Evolutionary conservation across 2,797 vertebrate genomes (phyloP).

Genomic region (Cyclura pinguis): DNA sequence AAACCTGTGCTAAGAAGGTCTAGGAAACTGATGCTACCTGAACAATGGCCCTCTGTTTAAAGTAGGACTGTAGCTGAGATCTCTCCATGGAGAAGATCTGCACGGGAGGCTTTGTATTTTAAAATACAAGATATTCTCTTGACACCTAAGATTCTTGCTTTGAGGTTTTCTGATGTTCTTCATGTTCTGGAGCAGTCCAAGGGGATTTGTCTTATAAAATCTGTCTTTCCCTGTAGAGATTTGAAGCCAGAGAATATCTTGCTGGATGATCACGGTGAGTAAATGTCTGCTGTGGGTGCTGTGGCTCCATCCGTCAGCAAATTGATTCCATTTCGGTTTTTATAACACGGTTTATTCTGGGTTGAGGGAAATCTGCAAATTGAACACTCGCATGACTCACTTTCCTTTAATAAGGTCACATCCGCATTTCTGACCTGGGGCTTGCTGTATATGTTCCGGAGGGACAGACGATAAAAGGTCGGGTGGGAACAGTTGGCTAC

Average conservation of each 20-base stretch:
- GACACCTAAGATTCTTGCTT: not conserved
- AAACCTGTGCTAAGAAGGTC: not conserved
- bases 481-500: constrained; percentile 97
- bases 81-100: not conserved
- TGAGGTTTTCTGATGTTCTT: not conserved
- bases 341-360: constrained; percentile 25
- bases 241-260: constrained; percentile 98
- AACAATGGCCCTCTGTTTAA: not conserved
- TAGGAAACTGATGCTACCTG: not conserved
- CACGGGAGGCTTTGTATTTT: not conserved
- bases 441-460: constrained; percentile 93
- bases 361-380: not conserved
- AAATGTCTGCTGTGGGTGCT: not conserved
- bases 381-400: constrained; percentile 8
- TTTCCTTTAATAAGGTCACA: constrained; percentile 86
- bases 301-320: not conserved
- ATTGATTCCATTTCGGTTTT: not conserved
- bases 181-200: not conserved
- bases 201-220: constrained; percentile 37
- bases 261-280: constrained; percentile 95
- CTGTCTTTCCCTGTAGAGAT: constrained; percentile 83
- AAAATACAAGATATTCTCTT: not conserved
- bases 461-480: constrained; percentile 93
- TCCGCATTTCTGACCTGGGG: constrained; percentile 96
- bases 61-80: not conserved